Conservation (phyloP, 2,113 vertebrate species). For the Amphiprion ocellaris region DNA sequence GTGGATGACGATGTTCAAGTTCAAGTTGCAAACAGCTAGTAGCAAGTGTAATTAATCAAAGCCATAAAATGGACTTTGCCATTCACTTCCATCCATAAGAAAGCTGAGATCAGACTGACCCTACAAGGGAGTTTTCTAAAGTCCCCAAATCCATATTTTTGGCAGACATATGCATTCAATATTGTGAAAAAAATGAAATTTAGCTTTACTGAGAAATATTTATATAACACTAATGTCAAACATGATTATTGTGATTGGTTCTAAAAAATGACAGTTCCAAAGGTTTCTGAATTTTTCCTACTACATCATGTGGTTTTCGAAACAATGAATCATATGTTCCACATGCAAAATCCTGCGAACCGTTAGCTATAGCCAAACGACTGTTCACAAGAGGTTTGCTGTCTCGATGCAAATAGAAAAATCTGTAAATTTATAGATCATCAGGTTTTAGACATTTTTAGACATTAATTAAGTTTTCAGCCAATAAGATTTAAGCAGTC, state of each 20-base stretch:
- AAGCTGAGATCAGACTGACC: constrained; percentile 1
- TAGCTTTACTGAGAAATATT: neutral
- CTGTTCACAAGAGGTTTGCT: neutral
- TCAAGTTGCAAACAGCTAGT: constrained; percentile 8
- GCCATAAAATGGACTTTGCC: neutral
- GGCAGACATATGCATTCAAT: constrained; percentile 11
- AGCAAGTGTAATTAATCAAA: constrained; percentile 20
- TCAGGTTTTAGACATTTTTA: neutral
- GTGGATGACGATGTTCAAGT: neutral
- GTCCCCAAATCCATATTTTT: neutral
- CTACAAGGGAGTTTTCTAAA: neutral
- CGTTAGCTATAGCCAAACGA: neutral
- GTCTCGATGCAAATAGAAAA: neutral
- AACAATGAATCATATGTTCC: neutral
- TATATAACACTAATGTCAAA: neutral
- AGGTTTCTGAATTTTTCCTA: neutral
- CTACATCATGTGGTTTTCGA: neutral
- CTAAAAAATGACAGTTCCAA: neutral
- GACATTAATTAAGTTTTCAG: too few species aligned
- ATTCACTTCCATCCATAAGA: neutral
- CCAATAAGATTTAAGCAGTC: neutral
- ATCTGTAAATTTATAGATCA: neutral
- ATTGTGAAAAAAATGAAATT: neutral
- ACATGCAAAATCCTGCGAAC: neutral
- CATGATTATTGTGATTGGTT: neutral